phyloP scores from a whole-genome alignment of 2,888 invertebrate genomes.

The Drosophila incognita region DNA sequence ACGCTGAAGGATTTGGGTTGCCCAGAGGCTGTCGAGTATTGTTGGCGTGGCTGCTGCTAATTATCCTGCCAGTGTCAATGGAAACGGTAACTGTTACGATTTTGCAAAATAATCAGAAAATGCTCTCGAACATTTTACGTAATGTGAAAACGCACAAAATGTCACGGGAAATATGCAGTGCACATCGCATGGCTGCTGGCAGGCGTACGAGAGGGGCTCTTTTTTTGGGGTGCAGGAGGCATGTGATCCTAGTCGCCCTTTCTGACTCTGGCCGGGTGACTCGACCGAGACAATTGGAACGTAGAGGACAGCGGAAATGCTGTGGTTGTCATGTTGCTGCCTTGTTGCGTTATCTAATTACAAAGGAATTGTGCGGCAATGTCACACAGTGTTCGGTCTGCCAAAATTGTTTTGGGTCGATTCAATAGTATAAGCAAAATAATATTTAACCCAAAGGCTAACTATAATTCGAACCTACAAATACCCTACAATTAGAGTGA shows the following conservation, averaged over 20 bases:
- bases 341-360: constrained; percentile 79
- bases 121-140: constrained; percentile 65
- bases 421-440: constrained; percentile 49
- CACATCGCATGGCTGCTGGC: not conserved
- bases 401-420: constrained; percentile 55
- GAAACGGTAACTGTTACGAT: constrained; percentile 63
- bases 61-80: constrained; percentile 56
- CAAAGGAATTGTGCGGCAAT: constrained; percentile 77
- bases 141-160: constrained; percentile 56
- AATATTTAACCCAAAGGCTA: constrained; percentile 33
- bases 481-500: not conserved
- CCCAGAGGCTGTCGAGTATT: not conserved
- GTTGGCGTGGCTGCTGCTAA: constrained; percentile 49
- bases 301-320: constrained; percentile 61
- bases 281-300: constrained; percentile 21
- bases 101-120: constrained; percentile 81
- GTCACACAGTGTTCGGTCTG: constrained; percentile 62
- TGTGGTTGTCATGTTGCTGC: constrained; percentile 72
- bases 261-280: constrained; percentile 39
- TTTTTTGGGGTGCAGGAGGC: not conserved
- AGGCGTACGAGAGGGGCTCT: too few relatives aligned
- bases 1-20: constrained; percentile 25
- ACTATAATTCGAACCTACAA: not conserved
- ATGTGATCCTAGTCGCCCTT: constrained; percentile 7
- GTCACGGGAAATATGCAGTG: constrained; percentile 51